Percentiles rank a stretch among this genome's conserved stretches.
Conservation (phyloP, 2,113 vertebrate species). For the Stegostoma tigrinum region DNA sequence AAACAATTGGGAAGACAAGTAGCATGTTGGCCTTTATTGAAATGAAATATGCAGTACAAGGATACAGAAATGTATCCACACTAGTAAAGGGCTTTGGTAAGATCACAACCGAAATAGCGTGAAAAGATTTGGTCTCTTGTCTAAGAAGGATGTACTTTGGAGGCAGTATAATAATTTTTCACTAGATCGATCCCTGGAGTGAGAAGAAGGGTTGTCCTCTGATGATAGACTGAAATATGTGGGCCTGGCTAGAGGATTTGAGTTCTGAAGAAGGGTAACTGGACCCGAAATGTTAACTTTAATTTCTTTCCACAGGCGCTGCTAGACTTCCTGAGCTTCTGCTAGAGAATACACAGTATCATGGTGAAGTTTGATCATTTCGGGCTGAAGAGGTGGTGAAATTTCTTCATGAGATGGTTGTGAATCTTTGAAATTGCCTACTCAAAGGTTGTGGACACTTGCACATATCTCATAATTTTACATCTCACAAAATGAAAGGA, state of each 20-base stretch:
- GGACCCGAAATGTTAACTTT: too few relatives aligned
- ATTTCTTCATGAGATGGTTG: neutral
- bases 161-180: neutral
- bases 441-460: neutral
- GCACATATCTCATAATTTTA: neutral
- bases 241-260: too few relatives aligned
- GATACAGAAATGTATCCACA: neutral
- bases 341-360: neutral
- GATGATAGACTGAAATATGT: neutral
- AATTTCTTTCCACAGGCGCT: too few relatives aligned
- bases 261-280: too few relatives aligned
- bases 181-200: too few relatives aligned
- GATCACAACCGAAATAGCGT: neutral
- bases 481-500: neutral
- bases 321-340: too few relatives aligned
- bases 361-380: neutral
- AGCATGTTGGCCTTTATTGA: neutral
- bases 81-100: neutral
- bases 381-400: neutral
- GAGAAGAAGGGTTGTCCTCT: neutral
- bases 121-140: neutral
- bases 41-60: neutral
- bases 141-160: neutral
- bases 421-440: neutral
- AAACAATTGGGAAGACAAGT: neutral